Evolutionary conservation across 1,140 invertebrate genomes (phyloP), one percentile per base, ranked within the genome.

Genomic region (Hypothenemus hampei): DNA sequence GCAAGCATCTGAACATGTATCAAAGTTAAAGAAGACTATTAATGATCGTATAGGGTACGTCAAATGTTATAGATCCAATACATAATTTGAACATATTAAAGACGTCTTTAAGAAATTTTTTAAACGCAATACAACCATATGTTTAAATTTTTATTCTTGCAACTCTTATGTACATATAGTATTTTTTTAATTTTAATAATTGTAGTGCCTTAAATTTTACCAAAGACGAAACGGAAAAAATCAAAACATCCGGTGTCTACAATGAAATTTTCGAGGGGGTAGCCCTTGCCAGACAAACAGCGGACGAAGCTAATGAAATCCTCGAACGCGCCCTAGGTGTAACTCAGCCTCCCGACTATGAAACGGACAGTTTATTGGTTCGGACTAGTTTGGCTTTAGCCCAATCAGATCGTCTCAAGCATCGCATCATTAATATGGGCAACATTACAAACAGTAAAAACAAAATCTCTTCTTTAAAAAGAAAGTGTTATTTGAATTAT

Each of bases 191-290:
- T 13, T 72, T 36, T 64, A 87, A n/a, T n/a, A n/a, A n/a, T n/a
- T n/a, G n/a, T n/a, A n/a, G 85, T 49, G 64, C 85, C 51, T 87
- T 89, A 65, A 80, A 81, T 55, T 85, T 85, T 1, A 77, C 80
- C 24, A 75, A 79, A 29, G 78, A 81, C 43, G 82, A 87, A 15
- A 81, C 81, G 13, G 78, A 79, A 56, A 84, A 87, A 15, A 70
- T 91, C 22, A 78, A 81, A 63, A 89, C 89, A 1, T 91, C 90
- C 31, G 80, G 82, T 45, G 90, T 86, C 0, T 93, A 93, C 69
- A 78, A 87, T 61, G 83, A 83, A 59, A 93, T 96, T 44, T 80
- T 87, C 0, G 77, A 83, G 35, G 77, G 77, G 18, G 73, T 92
- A 8, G 65, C 74, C 13, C 73, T 73, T 22, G 87, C 89, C 0